A percentile compares a stretch with the other conserved stretches of the same genome.
These are phyloP conservation scores for Dryadula phaetusa DNA, from an alignment of 2,888 invertebrate species.

Conservation along the genomic window DNA sequence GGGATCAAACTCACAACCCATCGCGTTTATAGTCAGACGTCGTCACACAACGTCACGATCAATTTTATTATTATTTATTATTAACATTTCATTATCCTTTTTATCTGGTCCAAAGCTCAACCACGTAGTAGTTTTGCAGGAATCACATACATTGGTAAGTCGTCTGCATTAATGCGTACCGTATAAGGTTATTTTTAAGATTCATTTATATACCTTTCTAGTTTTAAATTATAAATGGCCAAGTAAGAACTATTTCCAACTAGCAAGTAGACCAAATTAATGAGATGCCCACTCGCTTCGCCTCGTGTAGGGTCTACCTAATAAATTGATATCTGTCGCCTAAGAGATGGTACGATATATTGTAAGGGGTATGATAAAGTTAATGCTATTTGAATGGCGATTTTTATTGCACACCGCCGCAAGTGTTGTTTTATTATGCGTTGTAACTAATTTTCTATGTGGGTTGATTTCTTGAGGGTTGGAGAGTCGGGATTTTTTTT, in stretches of 20 bases:
- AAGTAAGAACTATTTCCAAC: conserved; percentile 16
- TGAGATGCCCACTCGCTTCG: conserved; percentile 44
- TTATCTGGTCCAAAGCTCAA: too few relatives aligned
- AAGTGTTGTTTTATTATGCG: not conserved
- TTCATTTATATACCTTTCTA: not conserved
- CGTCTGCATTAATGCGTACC: not conserved
- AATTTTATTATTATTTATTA: too few relatives aligned
- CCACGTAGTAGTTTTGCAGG: too few relatives aligned
- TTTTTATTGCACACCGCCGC: conserved; percentile 21
- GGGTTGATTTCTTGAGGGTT: not conserved
- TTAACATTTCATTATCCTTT: too few relatives aligned
- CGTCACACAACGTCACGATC: too few relatives aligned
- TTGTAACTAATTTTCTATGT: not conserved
- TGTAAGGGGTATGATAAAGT: conserved; percentile 35
- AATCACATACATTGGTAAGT: too few relatives aligned
- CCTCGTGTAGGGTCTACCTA: conserved; percentile 45
- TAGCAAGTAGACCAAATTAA: conserved; percentile 42
- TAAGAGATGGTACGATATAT: conserved; percentile 43
- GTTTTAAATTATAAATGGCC: conserved; percentile 7
- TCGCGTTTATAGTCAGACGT: too few relatives aligned
- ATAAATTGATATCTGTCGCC: conserved; percentile 45
- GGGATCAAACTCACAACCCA: too few relatives aligned
- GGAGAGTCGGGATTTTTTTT: too few relatives aligned
- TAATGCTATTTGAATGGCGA: conserved; percentile 17
- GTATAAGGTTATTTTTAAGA: not conserved